Base-by-base conservation (phyloP, 2,797 vertebrate species). In the Malacoraja senta region DNA sequence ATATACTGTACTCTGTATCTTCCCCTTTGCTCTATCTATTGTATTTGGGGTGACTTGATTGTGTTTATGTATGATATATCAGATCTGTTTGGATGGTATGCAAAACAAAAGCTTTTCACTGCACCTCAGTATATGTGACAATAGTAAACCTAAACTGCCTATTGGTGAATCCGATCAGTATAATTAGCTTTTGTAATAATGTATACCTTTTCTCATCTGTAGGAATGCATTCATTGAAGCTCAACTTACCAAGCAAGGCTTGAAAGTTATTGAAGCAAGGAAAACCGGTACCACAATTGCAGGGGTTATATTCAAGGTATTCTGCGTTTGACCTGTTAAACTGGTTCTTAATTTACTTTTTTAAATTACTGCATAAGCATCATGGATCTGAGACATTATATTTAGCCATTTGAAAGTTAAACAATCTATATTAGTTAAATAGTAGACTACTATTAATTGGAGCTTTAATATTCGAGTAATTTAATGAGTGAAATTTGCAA, bases 281-380 rank as follows among this genome's bases (percentile, higher is more conserved):
- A 99, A 99, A 96, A 99, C 99, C 0, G 99, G 99, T 94, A 99
- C 99, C 1, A 99, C 99, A n/a, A 99, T 99, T 94, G 98, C 97
- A 77, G 98, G 99, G 0, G 92, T 99, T 4, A 97, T 99, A 74
- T 99, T 95, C 94, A 99, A 98, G 98, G 98, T 99, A 94, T 35
- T 21, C 21, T 84, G 9, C 38, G 26, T 71, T 91, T 9, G 24
- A 44, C 35, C 71, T 29, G n/a, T 91, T 38, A 32, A 71, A 71
- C 61, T 6, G n/a, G 81, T 26, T 29, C 29, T 61, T 61, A 53
- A 83, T 53, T 53, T 53, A 83, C 10, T 13, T 2, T 32, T 65
- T 32, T 84, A 29, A 24, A 35, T 3, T 86, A n/a, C 26, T 1
- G 17, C 58, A 86, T 53, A 26, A 26, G 58, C 61, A 61, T 86